Evolutionary conservation across 2,888 invertebrate species (phyloP).

Genomic region (Drosophila setosimentum): DNA sequence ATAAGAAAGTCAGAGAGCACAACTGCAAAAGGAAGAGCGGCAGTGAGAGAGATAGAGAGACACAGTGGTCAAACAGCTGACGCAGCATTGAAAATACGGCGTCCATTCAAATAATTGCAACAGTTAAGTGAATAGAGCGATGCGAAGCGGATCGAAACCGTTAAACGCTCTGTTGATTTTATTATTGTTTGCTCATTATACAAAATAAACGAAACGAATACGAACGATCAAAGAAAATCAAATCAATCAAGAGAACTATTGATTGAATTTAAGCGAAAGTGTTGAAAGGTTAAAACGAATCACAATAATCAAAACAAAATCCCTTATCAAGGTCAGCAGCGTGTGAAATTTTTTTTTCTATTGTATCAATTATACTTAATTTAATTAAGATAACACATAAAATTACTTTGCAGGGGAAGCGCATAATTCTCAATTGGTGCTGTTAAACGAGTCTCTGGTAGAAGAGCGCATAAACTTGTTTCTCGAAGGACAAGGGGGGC

Average conservation of each 20-base stretch:
- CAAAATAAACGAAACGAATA: constrained; percentile 42
- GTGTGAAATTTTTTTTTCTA: constrained; percentile 18
- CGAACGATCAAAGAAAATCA: constrained; percentile 31
- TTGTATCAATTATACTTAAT: constrained; percentile 4
- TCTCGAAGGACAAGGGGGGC: constrained; percentile 57
- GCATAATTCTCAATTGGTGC: constrained; percentile 10
- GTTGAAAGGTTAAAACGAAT: constrained; percentile 29
- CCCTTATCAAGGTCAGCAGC: constrained; percentile 64
- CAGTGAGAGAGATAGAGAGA: constrained; percentile 11
- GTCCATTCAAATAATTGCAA: constrained; percentile 50
- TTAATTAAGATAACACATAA: constrained; percentile 38
- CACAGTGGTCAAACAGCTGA: constrained; percentile 60
- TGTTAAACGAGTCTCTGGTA: constrained; percentile 57
- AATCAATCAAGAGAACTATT: constrained; percentile 57
- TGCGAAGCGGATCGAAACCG: constrained; percentile 33
- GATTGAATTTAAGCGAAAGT: constrained; percentile 50
- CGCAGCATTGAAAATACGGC: constrained; percentile 39
- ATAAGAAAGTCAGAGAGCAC: constrained; percentile 15
- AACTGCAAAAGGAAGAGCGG: constrained; percentile 16
- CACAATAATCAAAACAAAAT: constrained; percentile 16
- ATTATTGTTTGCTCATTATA: constrained; percentile 29
- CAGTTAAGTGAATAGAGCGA: constrained; percentile 47
- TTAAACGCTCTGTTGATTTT: constrained; percentile 14
- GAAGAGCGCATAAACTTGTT: constrained; percentile 64
- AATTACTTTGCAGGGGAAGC: constrained; percentile 16